Percentiles rank a stretch among this genome's conserved stretches.
phyloP scores from a whole-genome alignment of 2,888 invertebrate species.

The Amiota communis region DNA sequence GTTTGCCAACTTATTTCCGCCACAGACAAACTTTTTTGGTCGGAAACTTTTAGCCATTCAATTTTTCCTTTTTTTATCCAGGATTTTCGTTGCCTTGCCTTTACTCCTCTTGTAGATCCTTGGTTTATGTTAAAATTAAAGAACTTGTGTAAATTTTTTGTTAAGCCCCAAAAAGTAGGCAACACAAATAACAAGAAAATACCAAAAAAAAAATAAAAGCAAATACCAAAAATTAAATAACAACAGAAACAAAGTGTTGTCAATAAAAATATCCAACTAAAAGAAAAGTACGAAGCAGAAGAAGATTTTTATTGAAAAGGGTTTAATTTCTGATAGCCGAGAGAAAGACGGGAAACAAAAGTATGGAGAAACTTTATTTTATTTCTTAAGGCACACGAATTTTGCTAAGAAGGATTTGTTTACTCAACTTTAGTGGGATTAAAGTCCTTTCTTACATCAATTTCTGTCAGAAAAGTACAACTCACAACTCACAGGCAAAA shows the following conservation, averaged over 20 bases:
- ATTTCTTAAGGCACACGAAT: too few relatives aligned
- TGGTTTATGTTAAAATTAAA: conserved; percentile 12
- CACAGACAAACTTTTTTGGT: conserved; percentile 57
- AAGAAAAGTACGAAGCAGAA: conserved; percentile 34
- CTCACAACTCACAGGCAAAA: too few relatives aligned
- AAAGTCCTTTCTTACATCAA: too few relatives aligned
- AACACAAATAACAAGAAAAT: conserved; percentile 21
- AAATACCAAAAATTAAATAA: conserved; percentile 45
- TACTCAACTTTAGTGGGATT: too few relatives aligned
- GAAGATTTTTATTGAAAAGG: conserved; percentile 53
- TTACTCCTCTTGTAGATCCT: not conserved
- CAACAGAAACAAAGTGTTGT: conserved; percentile 49
- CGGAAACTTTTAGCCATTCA: conserved; percentile 1
- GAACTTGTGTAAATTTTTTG: not conserved
- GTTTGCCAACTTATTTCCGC: conserved; percentile 52
- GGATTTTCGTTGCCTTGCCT: not conserved
- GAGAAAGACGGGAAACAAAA: not conserved
- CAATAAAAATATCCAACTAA: conserved; percentile 63
- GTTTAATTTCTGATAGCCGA: conserved; percentile 39
- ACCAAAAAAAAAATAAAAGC: conserved; percentile 17
- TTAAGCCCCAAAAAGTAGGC: conserved; percentile 31
- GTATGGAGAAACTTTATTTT: not conserved
- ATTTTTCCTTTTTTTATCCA: not conserved
- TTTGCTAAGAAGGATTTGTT: too few relatives aligned
- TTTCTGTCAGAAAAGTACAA: too few relatives aligned